These are phyloP conservation scores for Cetonia aurata DNA, from an alignment of 2,888 invertebrate species.

Conservation along the genomic window DNA sequence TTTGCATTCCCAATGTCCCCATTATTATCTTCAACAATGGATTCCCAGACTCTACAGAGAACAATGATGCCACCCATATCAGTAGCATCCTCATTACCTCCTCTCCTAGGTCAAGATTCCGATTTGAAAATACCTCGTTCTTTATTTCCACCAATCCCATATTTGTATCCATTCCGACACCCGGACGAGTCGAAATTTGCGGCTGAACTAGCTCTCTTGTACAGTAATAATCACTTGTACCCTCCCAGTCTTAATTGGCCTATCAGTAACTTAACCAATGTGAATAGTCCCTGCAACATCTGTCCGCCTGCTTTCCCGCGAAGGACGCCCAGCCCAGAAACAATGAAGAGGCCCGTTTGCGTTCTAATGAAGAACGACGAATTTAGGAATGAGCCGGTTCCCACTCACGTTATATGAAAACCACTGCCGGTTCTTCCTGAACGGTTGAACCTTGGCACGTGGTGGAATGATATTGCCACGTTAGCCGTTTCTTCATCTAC, in stretches of 20 bases:
- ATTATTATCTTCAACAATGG: conserved; percentile 71
- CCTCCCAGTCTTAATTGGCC: conserved; percentile 67
- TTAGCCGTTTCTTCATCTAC: conserved; percentile 61
- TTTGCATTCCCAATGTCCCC: conserved; percentile 78
- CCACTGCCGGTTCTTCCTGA: conserved; percentile 86
- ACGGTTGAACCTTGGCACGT: conserved; percentile 71
- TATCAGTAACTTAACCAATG: conserved; percentile 55
- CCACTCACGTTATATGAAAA: conserved; percentile 84
- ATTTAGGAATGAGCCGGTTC: conserved; percentile 66
- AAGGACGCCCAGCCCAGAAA: conserved; percentile 62
- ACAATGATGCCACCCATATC: conserved; percentile 66
- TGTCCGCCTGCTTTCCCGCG: conserved; percentile 64
- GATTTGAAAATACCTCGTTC: conserved; percentile 75
- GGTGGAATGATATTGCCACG: conserved; percentile 66
- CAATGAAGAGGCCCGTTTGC: conserved; percentile 71
- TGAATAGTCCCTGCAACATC: conserved; percentile 61
- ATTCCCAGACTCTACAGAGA: conserved; percentile 67
- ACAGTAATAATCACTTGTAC: conserved; percentile 70
- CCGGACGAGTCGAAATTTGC: conserved; percentile 74
- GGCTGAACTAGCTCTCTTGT: conserved; percentile 78
- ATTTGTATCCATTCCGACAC: conserved; percentile 77
- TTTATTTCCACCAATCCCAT: conserved; percentile 79
- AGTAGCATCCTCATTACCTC: conserved; percentile 68
- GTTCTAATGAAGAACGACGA: conserved; percentile 74
- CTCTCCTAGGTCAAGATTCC: conserved; percentile 68